Base-by-base conservation (phyloP, 2,113 vertebrate genomes). In the Anser brachyrhynchus region DNA sequence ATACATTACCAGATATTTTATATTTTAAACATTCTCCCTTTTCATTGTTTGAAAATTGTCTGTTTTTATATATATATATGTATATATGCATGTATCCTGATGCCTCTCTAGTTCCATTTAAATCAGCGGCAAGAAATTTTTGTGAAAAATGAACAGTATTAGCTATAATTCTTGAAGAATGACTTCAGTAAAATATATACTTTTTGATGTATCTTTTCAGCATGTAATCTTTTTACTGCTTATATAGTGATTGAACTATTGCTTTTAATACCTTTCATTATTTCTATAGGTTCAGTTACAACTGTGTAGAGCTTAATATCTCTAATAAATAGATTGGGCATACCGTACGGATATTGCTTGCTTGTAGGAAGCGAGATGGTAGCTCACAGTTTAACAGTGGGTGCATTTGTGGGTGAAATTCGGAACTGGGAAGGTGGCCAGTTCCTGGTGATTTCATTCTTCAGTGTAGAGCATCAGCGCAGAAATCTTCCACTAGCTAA, bases 371-470 rank as follows among this genome's bases (percentile, higher is more conserved):
- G 95, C 62, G 62, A 89, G 92, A 84, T 78, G 69, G 90, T 82
- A 92, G 87, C 74, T 94, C 69, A 78, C 46, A 69, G 84, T 94
- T 90, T 93, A 91, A 84, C 91, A 95, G 96, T 79, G 89, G 91
- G 92, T 91, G 89, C 91, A 61, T 89, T 96, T 96, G 66, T 93
- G 95, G 77, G 85, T 95, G 89, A 96, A 95, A 97, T 95, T 87
- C 87, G 87, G 78, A 82, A n/a, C 93, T 95, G 93, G 93, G 95
- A 86, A 97, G 71, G 83, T 62, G 77, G 94, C 95, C 90, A 96
- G 94, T 93, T 96, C 93, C 71, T 29, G 11, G 87, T 82, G 90
- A 95, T 93, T 97, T 94, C 79, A 84, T 83, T 93, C 89, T 91
- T 81, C 74, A 78, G 64, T 13, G 9, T 20, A 51, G 95, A 93